Conservation (phyloP, 1,140 invertebrate genomes). For the Drosophila nigrodunni region DNA sequence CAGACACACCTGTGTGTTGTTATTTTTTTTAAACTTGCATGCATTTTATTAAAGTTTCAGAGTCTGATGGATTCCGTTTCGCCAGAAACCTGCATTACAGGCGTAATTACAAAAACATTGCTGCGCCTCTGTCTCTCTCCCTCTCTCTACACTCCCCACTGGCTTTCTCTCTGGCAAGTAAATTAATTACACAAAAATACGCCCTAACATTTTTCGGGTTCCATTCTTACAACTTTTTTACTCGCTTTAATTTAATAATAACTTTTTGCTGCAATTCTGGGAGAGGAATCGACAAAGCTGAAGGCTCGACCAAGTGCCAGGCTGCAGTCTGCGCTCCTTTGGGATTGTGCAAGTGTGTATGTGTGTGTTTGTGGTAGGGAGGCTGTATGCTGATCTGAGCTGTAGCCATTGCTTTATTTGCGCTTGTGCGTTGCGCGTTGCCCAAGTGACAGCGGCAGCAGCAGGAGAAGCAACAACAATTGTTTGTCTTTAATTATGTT, state of each 20-base stretch:
- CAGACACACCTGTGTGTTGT: neutral
- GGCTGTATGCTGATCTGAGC: slow-evolving; percentile 37
- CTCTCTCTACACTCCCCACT: neutral
- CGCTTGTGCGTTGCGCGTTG: slow-evolving; percentile 62
- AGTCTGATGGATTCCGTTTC: neutral
- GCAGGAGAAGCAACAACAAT: slow-evolving; percentile 52
- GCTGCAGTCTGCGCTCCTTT: slow-evolving; percentile 23
- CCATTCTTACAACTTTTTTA: slow-evolving; percentile 17
- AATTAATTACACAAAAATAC: slow-evolving; percentile 77
- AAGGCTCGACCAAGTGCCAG: slow-evolving; percentile 38
- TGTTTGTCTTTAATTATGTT: slow-evolving; percentile 84
- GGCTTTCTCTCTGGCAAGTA: neutral
- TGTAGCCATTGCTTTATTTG: slow-evolving; percentile 63
- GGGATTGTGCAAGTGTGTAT: neutral
- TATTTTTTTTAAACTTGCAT: slow-evolving; percentile 12
- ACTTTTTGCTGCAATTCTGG: slow-evolving; percentile 35
- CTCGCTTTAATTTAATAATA: slow-evolving; percentile 51
- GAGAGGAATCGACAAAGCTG: neutral
- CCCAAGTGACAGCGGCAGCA: slow-evolving; percentile 27
- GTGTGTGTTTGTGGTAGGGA: slow-evolving; percentile 9
- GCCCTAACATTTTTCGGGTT: slow-evolving; percentile 55
- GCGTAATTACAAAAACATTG: slow-evolving; percentile 52
- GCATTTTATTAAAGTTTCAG: slow-evolving; percentile 24
- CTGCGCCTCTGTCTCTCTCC: neutral
- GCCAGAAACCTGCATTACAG: slow-evolving; percentile 19